Evolutionary conservation across 1,140 invertebrate genomes (phyloP).

Genomic region (Anthonomus grandis): DNA sequence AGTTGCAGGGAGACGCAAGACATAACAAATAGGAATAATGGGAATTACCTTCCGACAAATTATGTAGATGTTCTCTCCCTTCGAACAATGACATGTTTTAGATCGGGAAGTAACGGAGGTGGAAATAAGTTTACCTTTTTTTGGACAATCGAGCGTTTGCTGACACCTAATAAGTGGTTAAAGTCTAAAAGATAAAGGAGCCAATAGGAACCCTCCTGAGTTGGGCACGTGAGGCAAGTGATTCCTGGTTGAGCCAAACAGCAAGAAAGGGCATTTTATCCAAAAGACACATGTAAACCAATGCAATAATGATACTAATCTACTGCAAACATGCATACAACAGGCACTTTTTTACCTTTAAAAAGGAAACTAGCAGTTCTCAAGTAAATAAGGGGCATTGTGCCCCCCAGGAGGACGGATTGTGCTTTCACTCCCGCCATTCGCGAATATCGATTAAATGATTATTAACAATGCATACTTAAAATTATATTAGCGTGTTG

Average conservation of each 20-base stretch:
- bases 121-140: too few species aligned
- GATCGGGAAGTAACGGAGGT: not conserved
- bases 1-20: slow-evolving; percentile 19
- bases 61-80: slow-evolving; percentile 16
- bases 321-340: not conserved
- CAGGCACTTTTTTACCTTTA: not conserved
- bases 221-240: too few species aligned
- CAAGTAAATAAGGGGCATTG: too few species aligned
- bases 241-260: too few species aligned
- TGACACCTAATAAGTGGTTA: too few species aligned
- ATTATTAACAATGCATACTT: slow-evolving; percentile 27
- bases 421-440: not conserved
- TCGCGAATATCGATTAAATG: slow-evolving; percentile 21
- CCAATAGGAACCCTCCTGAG: too few species aligned
- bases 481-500: slow-evolving; percentile 26
- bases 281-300: too few species aligned
- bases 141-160: too few species aligned
- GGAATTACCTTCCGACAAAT: slow-evolving; percentile 23
- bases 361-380: not conserved
- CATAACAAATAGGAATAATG: slow-evolving; percentile 25
- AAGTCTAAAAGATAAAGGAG: too few species aligned
- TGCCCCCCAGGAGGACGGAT: too few species aligned
- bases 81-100: slow-evolving; percentile 8
- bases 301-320: not conserved
- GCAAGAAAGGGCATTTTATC: too few species aligned